Evolutionary conservation across 2,888 invertebrate genomes (phyloP), one percentile per base, ranked within the genome.

Genomic region (Herminia tarsipennalis): DNA sequence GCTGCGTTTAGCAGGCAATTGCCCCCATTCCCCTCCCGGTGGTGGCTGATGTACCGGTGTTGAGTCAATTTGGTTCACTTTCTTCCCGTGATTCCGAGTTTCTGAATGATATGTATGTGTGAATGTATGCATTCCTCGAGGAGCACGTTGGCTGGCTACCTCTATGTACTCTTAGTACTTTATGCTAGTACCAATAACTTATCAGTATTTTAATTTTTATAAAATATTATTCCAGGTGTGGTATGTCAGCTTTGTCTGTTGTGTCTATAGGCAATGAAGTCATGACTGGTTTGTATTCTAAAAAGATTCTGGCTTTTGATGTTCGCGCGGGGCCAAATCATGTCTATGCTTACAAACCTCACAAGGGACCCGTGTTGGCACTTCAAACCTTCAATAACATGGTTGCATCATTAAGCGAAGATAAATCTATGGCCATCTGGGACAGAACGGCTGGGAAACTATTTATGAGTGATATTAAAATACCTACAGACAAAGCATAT

Each of bases 321-420:
- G 69, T 86, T 13, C 83, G 93, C 35, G 75, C 73, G 18, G 91
- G 91, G 20, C 39, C 79, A 0, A 67, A 53, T n/a, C 83, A 88
- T 0, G 80, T 92, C 9, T 75, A 71, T 21, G 73, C 70, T 1
- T 93, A 93, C 64, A 85, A 86, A 60, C 80, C 92, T 2, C 94
- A 94, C 64, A 86, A 76, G 60, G 88, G 92, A 3, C 91, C 93
- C 12, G 91, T 93, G 1, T 75, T 94, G 53, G 86, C 80, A 28
- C 70, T 88, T 8, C 75, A 81, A 36, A 69, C 78, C 43, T 73
- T 71, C 49, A 78, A 83, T n/a, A 81, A 92, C 53, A 86, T 91
- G 68, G 78, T 94, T 47, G 88, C 93, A 22, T 93, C 93, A 12
- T 86, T 93, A 1, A 93, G 93, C 56, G 93, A 93, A 61, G 93